These are phyloP conservation scores for Salvelinus alpinus DNA, from an alignment of 2,113 vertebrate genomes.

Conservation along the genomic window DNA sequence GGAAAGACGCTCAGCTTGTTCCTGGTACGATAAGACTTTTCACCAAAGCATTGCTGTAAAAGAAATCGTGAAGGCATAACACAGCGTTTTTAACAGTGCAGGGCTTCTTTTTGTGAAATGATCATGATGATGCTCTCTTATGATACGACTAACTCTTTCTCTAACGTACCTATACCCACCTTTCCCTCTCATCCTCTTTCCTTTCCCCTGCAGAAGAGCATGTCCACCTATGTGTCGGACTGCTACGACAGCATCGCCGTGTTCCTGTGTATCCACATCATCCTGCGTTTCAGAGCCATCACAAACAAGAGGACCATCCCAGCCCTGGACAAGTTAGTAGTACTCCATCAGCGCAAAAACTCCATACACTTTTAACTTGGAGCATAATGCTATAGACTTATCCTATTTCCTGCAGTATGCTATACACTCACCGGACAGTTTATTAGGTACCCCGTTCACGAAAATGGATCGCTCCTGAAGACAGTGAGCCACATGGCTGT, in stretches of 20 bases:
- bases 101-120: too few relatives aligned
- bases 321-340: conserved; percentile 84
- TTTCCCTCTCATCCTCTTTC: neutral
- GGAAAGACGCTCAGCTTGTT: conserved; percentile 87
- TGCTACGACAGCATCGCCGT: conserved; percentile 92
- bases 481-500: too few relatives aligned
- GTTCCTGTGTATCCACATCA: conserved; percentile 91
- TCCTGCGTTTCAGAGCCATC: conserved; percentile 86
- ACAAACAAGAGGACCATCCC: conserved; percentile 86
- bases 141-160: neutral
- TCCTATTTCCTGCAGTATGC: too few relatives aligned
- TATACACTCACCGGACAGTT: too few relatives aligned
- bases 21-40: conserved; percentile 64
- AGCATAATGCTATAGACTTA: too few relatives aligned
- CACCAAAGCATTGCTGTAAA: too few relatives aligned
- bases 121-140: neutral
- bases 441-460: too few relatives aligned
- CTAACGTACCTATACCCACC: neutral
- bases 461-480: too few relatives aligned
- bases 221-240: conserved; percentile 84
- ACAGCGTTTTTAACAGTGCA: too few relatives aligned
- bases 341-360: neutral
- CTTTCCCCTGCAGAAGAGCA: conserved; percentile 79
- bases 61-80: too few relatives aligned
- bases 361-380: too few relatives aligned